A percentile compares a stretch with the other conserved stretches of the same genome.
These are phyloP conservation scores for Pegoplata infirma DNA, from an alignment of 2,888 invertebrate species.

Conservation along the genomic window DNA sequence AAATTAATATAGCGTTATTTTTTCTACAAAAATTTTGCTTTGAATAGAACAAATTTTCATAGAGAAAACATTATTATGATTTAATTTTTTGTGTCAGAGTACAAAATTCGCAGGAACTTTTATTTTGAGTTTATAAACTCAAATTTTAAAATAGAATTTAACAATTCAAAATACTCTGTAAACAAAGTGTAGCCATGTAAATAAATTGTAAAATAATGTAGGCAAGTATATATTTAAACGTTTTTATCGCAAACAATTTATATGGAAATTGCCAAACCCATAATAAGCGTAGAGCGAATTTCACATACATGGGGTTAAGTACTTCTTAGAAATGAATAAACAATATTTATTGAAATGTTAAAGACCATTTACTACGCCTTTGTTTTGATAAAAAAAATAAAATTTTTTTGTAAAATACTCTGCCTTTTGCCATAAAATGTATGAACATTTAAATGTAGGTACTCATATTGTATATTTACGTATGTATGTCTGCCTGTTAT, in stretches of 20 bases:
- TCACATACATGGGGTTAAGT: background rate
- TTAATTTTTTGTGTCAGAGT: no score
- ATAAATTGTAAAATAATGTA: slow-evolving; percentile 6
- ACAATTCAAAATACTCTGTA: no score
- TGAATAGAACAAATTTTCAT: no score
- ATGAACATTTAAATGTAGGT: background rate
- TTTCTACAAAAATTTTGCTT: no score
- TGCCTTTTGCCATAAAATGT: slow-evolving; percentile 11
- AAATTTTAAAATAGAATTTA: no score
- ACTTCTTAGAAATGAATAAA: background rate
- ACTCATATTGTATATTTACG: background rate
- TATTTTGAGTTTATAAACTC: no score
- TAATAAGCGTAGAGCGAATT: background rate
- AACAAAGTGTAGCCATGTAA: background rate
- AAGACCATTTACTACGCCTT: background rate
- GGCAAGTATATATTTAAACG: slow-evolving; percentile 19
- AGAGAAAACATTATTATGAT: no score
- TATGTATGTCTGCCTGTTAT: slow-evolving; percentile 28
- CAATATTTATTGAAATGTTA: background rate
- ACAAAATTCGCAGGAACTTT: no score
- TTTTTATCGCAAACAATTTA: slow-evolving; percentile 57
- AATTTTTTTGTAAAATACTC: background rate
- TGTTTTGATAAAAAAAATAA: slow-evolving; percentile 5
- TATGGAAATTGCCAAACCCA: slow-evolving; percentile 32
- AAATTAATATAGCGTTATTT: no score